Evolutionary conservation across 2,113 vertebrate species (phyloP).

Genomic region (Corythornis vintsioides): DNA sequence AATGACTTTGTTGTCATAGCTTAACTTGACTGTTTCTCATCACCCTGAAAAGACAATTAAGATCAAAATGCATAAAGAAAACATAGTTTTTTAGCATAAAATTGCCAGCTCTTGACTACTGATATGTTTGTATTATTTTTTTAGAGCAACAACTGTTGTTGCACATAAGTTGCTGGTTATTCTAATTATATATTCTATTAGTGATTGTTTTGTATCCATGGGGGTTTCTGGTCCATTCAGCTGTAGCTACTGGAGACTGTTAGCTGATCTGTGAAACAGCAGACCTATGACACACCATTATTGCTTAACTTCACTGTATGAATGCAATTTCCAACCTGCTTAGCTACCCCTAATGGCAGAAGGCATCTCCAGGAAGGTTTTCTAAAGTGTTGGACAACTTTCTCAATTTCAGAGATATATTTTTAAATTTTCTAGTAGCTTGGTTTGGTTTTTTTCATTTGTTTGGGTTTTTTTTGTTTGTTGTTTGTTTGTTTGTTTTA

Average conservation of each 20-base stretch:
- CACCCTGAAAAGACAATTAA: neutral
- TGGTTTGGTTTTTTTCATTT: too few species aligned
- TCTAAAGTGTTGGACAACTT: neutral
- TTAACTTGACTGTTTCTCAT: neutral
- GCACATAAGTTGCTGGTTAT: neutral
- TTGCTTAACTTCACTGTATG: neutral
- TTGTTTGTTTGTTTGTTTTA: neutral
- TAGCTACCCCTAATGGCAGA: neutral
- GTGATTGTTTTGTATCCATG: neutral
- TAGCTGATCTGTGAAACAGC: neutral
- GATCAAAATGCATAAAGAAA: neutral
- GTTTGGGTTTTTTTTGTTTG: neutral
- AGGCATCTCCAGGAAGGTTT: neutral
- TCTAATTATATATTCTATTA: neutral
- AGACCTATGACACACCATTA: neutral
- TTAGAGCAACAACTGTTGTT: neutral
- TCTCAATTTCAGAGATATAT: neutral
- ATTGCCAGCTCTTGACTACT: neutral
- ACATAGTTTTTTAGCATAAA: neutral
- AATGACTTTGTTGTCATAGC: constrained; percentile 6
- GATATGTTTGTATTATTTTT: neutral
- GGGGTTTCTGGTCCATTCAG: neutral
- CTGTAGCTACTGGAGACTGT: neutral
- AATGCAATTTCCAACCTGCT: neutral
- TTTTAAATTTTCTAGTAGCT: neutral